Percentiles rank a stretch among this genome's conserved stretches.
phyloP scores from a whole-genome alignment of 1,140 invertebrate genomes.

The Cotesia glomerata region DNA sequence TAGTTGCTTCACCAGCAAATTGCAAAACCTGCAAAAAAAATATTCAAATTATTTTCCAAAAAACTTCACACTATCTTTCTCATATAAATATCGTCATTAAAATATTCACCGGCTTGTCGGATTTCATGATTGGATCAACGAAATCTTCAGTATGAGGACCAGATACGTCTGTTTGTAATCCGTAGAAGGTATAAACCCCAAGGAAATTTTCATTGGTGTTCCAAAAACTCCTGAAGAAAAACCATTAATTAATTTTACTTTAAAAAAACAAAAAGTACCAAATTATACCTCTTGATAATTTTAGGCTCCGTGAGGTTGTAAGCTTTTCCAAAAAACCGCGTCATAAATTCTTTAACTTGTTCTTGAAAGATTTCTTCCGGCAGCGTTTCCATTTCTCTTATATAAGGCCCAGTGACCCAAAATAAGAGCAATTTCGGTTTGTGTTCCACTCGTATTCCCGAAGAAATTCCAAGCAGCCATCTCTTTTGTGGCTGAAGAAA shows the following conservation, averaged over 20 bases:
- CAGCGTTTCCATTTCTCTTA: constrained; percentile 65
- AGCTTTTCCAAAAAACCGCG: constrained; percentile 59
- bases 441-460: constrained; percentile 70
- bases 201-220: constrained; percentile 69
- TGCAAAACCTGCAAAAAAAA: neutral
- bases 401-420: constrained; percentile 68
- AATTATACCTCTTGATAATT: constrained; percentile 49
- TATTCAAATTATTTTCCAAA: too few species aligned
- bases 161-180: constrained; percentile 58
- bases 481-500: constrained; percentile 33
- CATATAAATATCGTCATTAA: neutral
- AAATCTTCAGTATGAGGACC: constrained; percentile 38
- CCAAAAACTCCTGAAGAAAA: constrained; percentile 69
- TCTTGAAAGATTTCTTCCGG: constrained; percentile 60
- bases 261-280: neutral
- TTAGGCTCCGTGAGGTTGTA: constrained; percentile 65
- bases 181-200: constrained; percentile 75
- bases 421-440: constrained; percentile 73
- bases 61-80: too few species aligned
- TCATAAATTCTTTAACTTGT: constrained; percentile 59
- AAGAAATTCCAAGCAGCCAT: constrained; percentile 72
- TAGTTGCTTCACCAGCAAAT: constrained; percentile 19
- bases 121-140: constrained; percentile 44
- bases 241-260: too few species aligned
- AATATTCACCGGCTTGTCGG: constrained; percentile 44